A percentile compares a stretch with the other conserved stretches of the same genome.
Conservation (phyloP, 1,140 invertebrate genomes). For the Tetraneura akinire region DNA sequence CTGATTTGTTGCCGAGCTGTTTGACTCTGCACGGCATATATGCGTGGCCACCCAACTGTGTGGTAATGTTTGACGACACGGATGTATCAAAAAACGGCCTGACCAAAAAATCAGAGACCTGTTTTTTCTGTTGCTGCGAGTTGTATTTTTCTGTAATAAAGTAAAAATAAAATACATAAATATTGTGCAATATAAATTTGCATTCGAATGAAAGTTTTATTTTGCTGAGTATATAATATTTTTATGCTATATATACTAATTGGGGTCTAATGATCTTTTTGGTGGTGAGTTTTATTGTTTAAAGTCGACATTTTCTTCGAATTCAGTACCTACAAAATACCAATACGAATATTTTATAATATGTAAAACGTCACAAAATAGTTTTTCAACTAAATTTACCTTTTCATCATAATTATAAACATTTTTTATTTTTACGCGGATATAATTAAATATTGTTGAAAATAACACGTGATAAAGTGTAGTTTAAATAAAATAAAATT, state of each 20-base stretch:
- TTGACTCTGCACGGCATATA: constrained; percentile 78
- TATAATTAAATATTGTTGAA: too few relatives aligned
- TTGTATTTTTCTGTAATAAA: constrained; percentile 43
- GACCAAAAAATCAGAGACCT: constrained; percentile 51
- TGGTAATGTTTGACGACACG: constrained; percentile 75
- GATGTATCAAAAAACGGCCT: constrained; percentile 64
- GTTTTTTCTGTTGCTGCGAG: constrained; percentile 48
- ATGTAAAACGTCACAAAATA: too few relatives aligned
- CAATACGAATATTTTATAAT: too few relatives aligned
- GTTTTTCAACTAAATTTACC: too few relatives aligned
- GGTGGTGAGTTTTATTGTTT: constrained; percentile 9
- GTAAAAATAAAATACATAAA: not conserved
- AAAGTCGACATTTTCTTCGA: not conserved
- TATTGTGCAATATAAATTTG: not conserved
- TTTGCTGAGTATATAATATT: too few relatives aligned
- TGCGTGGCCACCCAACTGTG: constrained; percentile 80
- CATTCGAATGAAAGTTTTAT: not conserved
- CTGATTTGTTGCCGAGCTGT: constrained; percentile 67
- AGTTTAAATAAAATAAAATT: too few relatives aligned
- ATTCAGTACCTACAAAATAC: fast-evolving
- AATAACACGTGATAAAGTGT: too few relatives aligned
- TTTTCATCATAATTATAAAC: too few relatives aligned
- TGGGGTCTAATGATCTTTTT: constrained; percentile 40
- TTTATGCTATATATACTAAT: constrained; percentile 9
- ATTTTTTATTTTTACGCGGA: too few relatives aligned